Evolutionary conservation across 2,888 invertebrate genomes (phyloP), one percentile per base, ranked within the genome.

Genomic region (Ennomos fuscantarius): DNA sequence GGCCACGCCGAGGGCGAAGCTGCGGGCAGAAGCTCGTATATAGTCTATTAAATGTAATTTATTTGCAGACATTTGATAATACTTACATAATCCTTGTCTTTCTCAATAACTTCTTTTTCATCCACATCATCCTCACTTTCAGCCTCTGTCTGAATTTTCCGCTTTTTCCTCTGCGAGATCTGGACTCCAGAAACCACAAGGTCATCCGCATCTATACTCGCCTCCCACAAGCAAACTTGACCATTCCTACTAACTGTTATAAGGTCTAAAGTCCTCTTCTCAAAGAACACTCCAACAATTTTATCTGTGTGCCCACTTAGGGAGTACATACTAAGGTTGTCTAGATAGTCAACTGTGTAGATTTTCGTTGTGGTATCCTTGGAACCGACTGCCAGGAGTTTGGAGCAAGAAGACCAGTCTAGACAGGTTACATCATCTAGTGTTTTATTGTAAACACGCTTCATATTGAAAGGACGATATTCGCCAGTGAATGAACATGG

Each of bases 371-470:
- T 94, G 78, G 96, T 97, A 84, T 99, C 99, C 78, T 96, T 96
- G 0, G 97, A 96, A 0, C 99, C 99, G 8, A 97, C 95, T n/a
- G 97, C 97, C 9, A 99, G 84, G 36, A 98, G 93, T 76, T 94
- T 96, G 0, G 99, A 99, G 86, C 99, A 99, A 13, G 93, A 93
- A 0, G 98, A 97, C 99, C 99, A 99, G 79, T 97, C 96, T 2
- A 99, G 78, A 77, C 96, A 97, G 0, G 96, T 96, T 0, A 97
- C 96, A 60, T 96, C 96, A 80, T 98, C 98, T 59, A 94, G 94
- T 0, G 97, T 94, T 44, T 96, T 96, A 72, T 95, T 94, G 81
- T 96, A 98, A 0, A 96, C 96, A 54, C 96, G 92, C 74, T 96
- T 95, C 93, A 99, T 94, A 9, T 95, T 90, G 82, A 99, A 99